Percentiles rank a stretch among this genome's conserved stretches.
Evolutionary conservation across 2,888 invertebrate genomes (phyloP).

Genomic region (Cataglyphis altisquamis): DNA sequence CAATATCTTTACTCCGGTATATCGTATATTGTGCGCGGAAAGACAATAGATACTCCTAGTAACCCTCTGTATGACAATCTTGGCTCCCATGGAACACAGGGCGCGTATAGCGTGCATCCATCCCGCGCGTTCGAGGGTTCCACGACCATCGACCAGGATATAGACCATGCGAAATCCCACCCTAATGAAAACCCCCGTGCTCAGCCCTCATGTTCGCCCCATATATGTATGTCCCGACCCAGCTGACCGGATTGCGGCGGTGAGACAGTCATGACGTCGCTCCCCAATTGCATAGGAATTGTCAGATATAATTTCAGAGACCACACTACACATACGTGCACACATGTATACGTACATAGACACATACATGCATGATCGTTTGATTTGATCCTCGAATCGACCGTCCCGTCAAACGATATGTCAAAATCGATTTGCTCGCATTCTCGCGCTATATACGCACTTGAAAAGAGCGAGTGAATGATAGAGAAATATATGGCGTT

Average conservation of each 20-base stretch:
- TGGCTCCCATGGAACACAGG: slow-evolving; percentile 37
- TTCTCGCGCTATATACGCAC: neutral
- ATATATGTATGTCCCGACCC: slow-evolving; percentile 58
- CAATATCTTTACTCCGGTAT: slow-evolving; percentile 39
- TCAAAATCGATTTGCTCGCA: slow-evolving; percentile 35
- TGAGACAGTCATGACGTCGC: slow-evolving; percentile 54
- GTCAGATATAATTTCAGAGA: slow-evolving; percentile 59
- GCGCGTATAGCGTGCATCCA: slow-evolving; percentile 43
- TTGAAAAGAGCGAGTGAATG: slow-evolving; percentile 3
- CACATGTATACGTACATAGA: neutral
- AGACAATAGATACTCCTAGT: slow-evolving; percentile 52
- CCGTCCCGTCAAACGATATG: neutral
- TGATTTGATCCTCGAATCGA: slow-evolving; percentile 68
- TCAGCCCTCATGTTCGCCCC: slow-evolving; percentile 28
- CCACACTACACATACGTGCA: neutral
- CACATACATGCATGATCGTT: slow-evolving; percentile 3
- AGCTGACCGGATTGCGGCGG: slow-evolving; percentile 59
- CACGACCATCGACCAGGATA: slow-evolving; percentile 37
- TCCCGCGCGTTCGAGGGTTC: slow-evolving; percentile 44
- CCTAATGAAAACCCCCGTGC: slow-evolving; percentile 61
- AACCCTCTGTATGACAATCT: slow-evolving; percentile 53
- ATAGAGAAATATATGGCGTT: neutral
- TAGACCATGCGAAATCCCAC: slow-evolving; percentile 54
- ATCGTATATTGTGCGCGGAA: slow-evolving; percentile 36
- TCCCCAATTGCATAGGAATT: slow-evolving; percentile 63